phyloP scores from a whole-genome alignment of 2,113 vertebrate species.

The Jacana jacana region DNA sequence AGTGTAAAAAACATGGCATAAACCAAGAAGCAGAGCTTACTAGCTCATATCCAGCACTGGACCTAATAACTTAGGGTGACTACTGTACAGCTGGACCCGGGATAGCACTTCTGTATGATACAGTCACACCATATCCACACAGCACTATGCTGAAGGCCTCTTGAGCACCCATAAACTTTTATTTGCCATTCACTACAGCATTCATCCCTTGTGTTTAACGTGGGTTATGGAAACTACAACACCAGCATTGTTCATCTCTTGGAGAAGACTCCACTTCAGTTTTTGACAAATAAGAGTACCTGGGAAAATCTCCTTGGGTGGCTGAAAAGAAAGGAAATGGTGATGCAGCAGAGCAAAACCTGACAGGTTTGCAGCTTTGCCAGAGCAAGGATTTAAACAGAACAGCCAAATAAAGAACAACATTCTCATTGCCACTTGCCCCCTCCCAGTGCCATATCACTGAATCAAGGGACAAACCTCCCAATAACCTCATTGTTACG shows the following conservation, averaged over 20 bases:
- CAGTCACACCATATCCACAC: neutral
- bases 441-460: fast-evolving
- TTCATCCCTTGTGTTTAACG: neutral
- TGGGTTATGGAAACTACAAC: neutral
- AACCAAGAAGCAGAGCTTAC: neutral
- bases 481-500: neutral
- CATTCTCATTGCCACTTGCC: neutral
- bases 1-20: neutral
- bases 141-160: neutral
- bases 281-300: neutral
- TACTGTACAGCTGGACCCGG: neutral
- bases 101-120: neutral
- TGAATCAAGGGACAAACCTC: neutral
- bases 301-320: neutral
- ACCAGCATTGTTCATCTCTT: neutral
- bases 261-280: neutral
- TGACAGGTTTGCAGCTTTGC: neutral
- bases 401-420: neutral
- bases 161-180: neutral
- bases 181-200: neutral
- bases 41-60: neutral
- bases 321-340: neutral
- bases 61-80: neutral
- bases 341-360: neutral
- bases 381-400: neutral